Evolutionary conservation across 2,888 invertebrate genomes (phyloP).

Genomic region (Chelonus formosanus): DNA sequence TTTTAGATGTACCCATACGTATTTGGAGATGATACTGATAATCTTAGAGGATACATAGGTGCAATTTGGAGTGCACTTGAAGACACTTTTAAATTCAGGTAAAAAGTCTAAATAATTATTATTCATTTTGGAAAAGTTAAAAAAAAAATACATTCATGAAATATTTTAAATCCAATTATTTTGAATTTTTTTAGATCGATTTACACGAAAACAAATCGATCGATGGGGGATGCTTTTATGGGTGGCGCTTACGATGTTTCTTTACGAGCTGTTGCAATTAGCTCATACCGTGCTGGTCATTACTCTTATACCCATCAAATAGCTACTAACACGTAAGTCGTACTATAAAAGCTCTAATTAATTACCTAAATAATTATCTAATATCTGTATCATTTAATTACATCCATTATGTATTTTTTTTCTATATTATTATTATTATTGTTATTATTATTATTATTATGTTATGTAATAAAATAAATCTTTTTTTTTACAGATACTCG

Average conservation of each 20-base stretch:
- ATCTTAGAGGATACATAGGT: slow-evolving; percentile 62
- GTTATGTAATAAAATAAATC: neutral
- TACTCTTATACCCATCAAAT: slow-evolving; percentile 44
- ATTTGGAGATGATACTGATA: slow-evolving; percentile 48
- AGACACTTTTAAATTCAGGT: slow-evolving; percentile 61
- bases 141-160: neutral
- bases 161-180: slow-evolving; percentile 8
- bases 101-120: slow-evolving; percentile 28
- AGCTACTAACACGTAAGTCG: slow-evolving; percentile 39
- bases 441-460: neutral
- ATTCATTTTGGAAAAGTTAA: too few species aligned
- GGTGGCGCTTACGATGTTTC: slow-evolving; percentile 47
- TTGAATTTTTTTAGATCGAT: slow-evolving; percentile 45
- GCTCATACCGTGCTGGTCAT: slow-evolving; percentile 43
- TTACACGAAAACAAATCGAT: slow-evolving; percentile 40
- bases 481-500: slow-evolving; percentile 45
- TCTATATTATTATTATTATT: neutral
- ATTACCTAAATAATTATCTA: neutral
- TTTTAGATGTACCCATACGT: slow-evolving; percentile 61
- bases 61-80: slow-evolving; percentile 63
- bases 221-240: slow-evolving; percentile 39
- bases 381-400: slow-evolving; percentile 2
- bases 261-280: slow-evolving; percentile 44
- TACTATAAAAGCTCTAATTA: neutral
- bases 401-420: neutral